Base-by-base conservation (phyloP, 2,113 vertebrate genomes). In the Menidia beryllina region DNA sequence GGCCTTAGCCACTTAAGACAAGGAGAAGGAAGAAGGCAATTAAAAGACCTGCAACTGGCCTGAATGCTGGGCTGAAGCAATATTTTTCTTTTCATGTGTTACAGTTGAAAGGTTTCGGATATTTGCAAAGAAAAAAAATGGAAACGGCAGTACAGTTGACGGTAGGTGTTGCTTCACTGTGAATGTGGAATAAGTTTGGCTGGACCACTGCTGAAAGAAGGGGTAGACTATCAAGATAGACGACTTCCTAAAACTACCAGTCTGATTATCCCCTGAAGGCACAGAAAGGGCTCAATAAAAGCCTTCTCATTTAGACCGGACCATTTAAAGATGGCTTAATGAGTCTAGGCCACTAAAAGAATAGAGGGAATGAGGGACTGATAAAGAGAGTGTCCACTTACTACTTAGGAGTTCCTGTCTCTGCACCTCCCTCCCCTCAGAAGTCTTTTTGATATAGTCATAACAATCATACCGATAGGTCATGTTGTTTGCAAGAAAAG, bases 161-260 rank as follows among this genome's bases (percentile, higher is more conserved):
- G 7, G 53, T 39, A 58, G 49, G 30, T 66, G 60, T 38, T 55
- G 50, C 60, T 71, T 45, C 23, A 24, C 38, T 47, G 43, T 57
- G 58, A 45, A 65, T 26, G 56, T 34, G 43, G 20, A 56, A 47
- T 63, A 64, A 39, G 60, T 72, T 93, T 94, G 90, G 91, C 86
- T 81, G 89, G 95, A 96, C 96, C 95, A 96, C 96, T 95, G 90
- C 94, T 94, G 95, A 95, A 94, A 89, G 87, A 94, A 91, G 92
- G 87, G 89, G 91, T 92, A 92, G 92, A 92, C 94, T 94, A 95
- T 95, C 95, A 96, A 96, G 94, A 96, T 94, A 95, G 95, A 96
- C 93, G 92, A 96, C 96, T 97, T 98, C 96, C 96, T 96, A 96
- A 93, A 94, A 90, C 95, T 96, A 96, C 93, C 94, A 89, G 88